Evolutionary conservation across 2,888 invertebrate genomes (phyloP), one percentile per base, ranked within the genome.

Genomic region (Caenorhabditis sulstoni): DNA sequence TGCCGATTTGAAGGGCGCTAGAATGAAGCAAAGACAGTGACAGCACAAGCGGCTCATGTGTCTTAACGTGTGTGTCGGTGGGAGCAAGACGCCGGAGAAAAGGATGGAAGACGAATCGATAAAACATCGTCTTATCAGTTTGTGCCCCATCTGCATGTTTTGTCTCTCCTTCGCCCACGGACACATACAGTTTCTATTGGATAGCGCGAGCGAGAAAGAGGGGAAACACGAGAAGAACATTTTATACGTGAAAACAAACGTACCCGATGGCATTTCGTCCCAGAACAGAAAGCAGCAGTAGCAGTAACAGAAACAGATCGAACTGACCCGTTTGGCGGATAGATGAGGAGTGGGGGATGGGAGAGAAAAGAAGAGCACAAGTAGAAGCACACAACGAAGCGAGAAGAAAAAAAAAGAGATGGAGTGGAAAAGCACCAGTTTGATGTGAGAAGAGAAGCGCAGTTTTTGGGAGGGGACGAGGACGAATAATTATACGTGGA

Each of bases 211-310:
- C 3, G 29, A 7, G 7, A 7, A 29, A 29, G 4, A 7, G 7
- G 29, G 29, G 7, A 7, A 29, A 29, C 29, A 7, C 29, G 29
- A 39, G 29, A 39, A 12, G 9, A 50, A 52, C 23, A 52, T 35
- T 41, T 67, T 29, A 62, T 58, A 61, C 47, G 57, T 58, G 39
- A 18, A 59, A 68, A 68, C 73, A 59, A 68, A 68, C 73, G 57
- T 62, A 71, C 71, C 62, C 47, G 64, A 73, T 73, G 73, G 64
- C 73, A 73, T 73, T 29, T 29, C 7, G 3, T 3, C 29, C n/a
- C n/a, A n/a, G n/a, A n/a, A n/a, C n/a, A n/a, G n/a, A n/a, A n/a
- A 29, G 29, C 7, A 7, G 23, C 16, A 20, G 55, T 47, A 52
- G 14, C 55, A 57, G 44, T 53, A 41, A 57, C 39, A 57, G 41